Evolutionary conservation across 1,140 invertebrate species (phyloP).

Genomic region (Bicyclus anynana): DNA sequence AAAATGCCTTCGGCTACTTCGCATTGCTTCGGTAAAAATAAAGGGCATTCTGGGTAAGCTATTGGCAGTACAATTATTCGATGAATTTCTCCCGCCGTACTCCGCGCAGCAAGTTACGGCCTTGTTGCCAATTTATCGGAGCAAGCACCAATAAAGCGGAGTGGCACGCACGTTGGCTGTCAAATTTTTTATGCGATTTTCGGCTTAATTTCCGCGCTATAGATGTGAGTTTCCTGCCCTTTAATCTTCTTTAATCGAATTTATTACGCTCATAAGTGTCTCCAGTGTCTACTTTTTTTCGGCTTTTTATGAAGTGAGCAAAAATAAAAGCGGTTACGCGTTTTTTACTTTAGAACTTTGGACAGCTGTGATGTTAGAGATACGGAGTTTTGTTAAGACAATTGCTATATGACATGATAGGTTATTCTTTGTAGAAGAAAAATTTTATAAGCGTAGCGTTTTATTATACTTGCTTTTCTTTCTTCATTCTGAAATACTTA

Average conservation of each 20-base stretch:
- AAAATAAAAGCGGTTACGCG: conserved; percentile 11
- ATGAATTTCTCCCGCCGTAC: conserved; percentile 48
- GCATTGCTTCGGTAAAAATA: conserved; percentile 49
- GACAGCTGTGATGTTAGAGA: conserved; percentile 6
- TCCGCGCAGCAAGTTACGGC: conserved; percentile 47
- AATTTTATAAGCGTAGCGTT: too few relatives aligned
- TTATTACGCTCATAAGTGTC: conserved; percentile 21
- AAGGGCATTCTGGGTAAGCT: conserved; percentile 40
- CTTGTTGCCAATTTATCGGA: conserved; percentile 46
- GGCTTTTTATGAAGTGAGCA: conserved; percentile 20
- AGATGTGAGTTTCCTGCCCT: conserved; percentile 13
- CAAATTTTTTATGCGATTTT: conserved; percentile 25
- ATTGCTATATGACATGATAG: too few relatives aligned
- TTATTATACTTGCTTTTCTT: too few relatives aligned
- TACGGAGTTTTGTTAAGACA: not conserved
- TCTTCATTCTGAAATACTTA: too few relatives aligned
- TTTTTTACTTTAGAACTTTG: conserved; percentile 12
- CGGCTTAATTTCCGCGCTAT: conserved; percentile 17
- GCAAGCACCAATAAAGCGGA: conserved; percentile 39
- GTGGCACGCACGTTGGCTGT: conserved; percentile 26
- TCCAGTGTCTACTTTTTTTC: conserved; percentile 18
- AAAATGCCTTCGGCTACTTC: conserved; percentile 66
- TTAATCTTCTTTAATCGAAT: conserved; percentile 12
- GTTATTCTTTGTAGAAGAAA: too few relatives aligned
- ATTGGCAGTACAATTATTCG: conserved; percentile 63